Evolutionary conservation across 92 coral and sea anemone genomes (phyloP), one percentile per base, ranked within the genome.

Genomic region (Palythoa grandiflora): DNA sequence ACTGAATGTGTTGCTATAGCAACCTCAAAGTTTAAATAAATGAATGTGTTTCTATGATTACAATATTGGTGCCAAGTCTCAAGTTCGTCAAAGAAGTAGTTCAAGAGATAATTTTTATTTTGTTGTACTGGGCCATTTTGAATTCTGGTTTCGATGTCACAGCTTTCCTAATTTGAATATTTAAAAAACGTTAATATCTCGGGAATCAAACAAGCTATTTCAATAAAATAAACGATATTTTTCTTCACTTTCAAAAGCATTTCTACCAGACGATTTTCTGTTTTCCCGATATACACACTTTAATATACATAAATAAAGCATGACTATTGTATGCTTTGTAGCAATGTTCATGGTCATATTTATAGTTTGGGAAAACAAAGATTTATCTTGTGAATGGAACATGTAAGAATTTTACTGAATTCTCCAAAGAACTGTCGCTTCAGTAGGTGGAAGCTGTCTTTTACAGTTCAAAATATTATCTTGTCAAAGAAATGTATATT

Each of bases 221-320:
- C 28, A 28, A 28, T 75, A 75, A 75, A 75, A 75, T 75, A 75
- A 75, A 75, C 59, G 55, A 44, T 15, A 47, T 75, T 75, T 75
- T 75, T 75, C 79, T 39, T 75, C 79, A 75, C 10, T 75, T 75
- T 75, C 55, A 75, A 39, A 75, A 75, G 59, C 79, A 9, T 75
- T 75, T 75, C 79, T 39, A 75, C 12, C 79, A 13, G 79, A 75
- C 57, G 59, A 75, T 75, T 61, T 61, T 61, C 70, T 61, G 70
- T 61, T 61, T 61, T 61, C 70, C 70, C 77, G 28, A 28, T 28
- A 73, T 73, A 73, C 9, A 73, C 77, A 73, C 77, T 73, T 73
- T 73, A 73, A 73, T 61, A 61, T 61, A 61, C 70, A 61, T 61
- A 61, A 61, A 61, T 61, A 19, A 61, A 61, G 70, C 37, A 61